A percentile compares a stretch with the other conserved stretches of the same genome.
phyloP scores from a whole-genome alignment of 2,113 vertebrate species.

The Arothron firmamentum region DNA sequence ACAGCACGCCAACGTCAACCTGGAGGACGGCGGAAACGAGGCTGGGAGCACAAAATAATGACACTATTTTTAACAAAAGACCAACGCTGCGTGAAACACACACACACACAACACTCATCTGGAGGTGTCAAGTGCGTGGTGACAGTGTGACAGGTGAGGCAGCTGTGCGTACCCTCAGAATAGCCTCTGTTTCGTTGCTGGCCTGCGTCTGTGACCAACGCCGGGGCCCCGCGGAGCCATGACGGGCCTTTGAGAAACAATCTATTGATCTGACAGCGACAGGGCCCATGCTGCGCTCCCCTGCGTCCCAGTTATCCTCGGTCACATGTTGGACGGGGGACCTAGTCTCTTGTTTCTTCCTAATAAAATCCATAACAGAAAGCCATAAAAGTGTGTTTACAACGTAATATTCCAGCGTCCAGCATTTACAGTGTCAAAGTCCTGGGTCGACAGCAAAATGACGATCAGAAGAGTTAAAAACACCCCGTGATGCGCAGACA shows the following conservation, averaged over 20 bases:
- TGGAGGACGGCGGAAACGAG: too few species aligned
- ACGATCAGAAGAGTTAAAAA: slow-evolving; percentile 15
- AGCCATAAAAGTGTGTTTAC: slow-evolving; percentile 24
- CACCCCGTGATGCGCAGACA: neutral
- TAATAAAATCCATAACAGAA: slow-evolving; percentile 49
- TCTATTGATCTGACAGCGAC: slow-evolving; percentile 52
- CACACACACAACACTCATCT: slow-evolving; percentile 19
- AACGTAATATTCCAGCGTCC: neutral
- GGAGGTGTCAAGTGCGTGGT: slow-evolving; percentile 26
- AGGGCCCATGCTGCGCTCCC: slow-evolving; percentile 45
- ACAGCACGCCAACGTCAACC: too few species aligned
- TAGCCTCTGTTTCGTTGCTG: slow-evolving; percentile 38
- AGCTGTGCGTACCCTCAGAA: slow-evolving; percentile 62
- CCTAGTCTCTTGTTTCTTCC: neutral
- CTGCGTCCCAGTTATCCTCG: slow-evolving; percentile 49
- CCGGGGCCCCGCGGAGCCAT: slow-evolving; percentile 13
- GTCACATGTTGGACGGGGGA: slow-evolving; percentile 20
- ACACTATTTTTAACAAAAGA: neutral
- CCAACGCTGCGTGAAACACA: neutral
- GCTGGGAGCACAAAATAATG: slow-evolving; percentile 2
- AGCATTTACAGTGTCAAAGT: slow-evolving; percentile 23
- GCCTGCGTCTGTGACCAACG: slow-evolving; percentile 8
- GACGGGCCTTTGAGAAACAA: slow-evolving; percentile 30
- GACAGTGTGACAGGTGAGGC: slow-evolving; percentile 58
- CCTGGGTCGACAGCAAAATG: slow-evolving; percentile 3